These are phyloP conservation scores for Pristionchus entomophagus DNA, from an alignment of 2,888 invertebrate genomes.

Conservation along the genomic window DNA sequence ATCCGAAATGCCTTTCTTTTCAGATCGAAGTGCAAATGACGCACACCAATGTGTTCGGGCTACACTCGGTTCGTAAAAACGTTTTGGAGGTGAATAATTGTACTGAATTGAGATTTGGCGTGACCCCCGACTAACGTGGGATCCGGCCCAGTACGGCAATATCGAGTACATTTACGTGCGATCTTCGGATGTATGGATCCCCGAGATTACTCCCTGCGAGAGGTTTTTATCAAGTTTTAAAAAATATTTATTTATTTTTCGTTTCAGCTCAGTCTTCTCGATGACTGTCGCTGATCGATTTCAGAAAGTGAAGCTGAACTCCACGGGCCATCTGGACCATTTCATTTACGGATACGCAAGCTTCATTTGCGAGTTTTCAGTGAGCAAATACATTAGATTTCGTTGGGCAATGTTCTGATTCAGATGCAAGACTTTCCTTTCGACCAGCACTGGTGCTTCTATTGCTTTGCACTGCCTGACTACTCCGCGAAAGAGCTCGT, in stretches of 20 bases:
- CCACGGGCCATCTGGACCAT: not conserved
- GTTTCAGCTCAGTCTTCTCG: not conserved
- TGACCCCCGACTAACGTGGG: not conserved
- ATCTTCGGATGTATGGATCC: not conserved
- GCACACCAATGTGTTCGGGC: not conserved
- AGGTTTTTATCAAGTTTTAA: too few relatives aligned
- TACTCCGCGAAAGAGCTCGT: not conserved
- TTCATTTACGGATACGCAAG: not conserved
- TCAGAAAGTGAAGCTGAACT: not conserved
- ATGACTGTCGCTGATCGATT: not conserved
- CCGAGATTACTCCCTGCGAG: slow-evolving; percentile 18
- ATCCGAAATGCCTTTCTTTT: not conserved
- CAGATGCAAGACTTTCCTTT: slow-evolving; percentile 9
- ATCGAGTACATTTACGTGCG: slow-evolving; percentile 26
- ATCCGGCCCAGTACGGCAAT: not conserved
- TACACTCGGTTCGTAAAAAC: not conserved
- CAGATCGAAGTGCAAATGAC: slow-evolving; percentile 17
- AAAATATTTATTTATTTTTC: too few relatives aligned
- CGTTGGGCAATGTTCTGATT: too few relatives aligned
- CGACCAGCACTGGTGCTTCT: slow-evolving; percentile 43
- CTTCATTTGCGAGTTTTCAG: slow-evolving; percentile 27
- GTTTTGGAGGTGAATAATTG: too few relatives aligned
- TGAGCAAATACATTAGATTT: not conserved
- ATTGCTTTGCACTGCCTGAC: not conserved
- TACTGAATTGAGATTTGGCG: not conserved